Conservation (phyloP, 2,113 vertebrate species). For the Boulengeromyrus knoepffleri region DNA sequence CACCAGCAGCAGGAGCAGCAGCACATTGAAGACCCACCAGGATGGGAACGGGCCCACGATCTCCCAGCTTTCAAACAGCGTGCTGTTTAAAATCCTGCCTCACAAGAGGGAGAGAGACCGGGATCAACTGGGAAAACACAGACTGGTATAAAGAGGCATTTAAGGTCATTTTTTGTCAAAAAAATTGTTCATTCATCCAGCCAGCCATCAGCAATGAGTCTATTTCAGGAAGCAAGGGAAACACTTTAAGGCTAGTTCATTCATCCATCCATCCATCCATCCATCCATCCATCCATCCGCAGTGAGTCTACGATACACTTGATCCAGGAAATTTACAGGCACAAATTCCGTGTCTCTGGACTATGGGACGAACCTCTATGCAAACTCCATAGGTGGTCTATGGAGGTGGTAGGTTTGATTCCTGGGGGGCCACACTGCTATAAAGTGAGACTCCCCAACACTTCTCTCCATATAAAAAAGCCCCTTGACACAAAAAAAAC, state of each 20-base stretch:
- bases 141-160: neutral
- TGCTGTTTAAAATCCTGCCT: slow-evolving; percentile 86
- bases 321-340: neutral
- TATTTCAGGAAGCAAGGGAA: too few species aligned
- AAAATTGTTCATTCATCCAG: neutral
- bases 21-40: slow-evolving; percentile 86
- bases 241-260: neutral
- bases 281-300: neutral
- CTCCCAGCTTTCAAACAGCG: slow-evolving; percentile 92
- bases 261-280: neutral
- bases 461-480: neutral
- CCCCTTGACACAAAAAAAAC: neutral
- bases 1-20: slow-evolving; percentile 80
- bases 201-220: neutral
- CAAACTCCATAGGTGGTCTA: neutral
- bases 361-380: neutral
- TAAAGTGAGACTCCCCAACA: neutral
- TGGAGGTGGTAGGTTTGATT: too few species aligned
- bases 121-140: neutral
- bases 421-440: neutral
- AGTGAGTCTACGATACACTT: neutral
- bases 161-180: neutral
- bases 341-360: neutral
- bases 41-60: slow-evolving; percentile 90
- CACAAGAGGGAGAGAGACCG: slow-evolving; percentile 20